Base-by-base conservation (phyloP, 1,140 invertebrate genomes). In the Aleiodes sp. region DNA sequence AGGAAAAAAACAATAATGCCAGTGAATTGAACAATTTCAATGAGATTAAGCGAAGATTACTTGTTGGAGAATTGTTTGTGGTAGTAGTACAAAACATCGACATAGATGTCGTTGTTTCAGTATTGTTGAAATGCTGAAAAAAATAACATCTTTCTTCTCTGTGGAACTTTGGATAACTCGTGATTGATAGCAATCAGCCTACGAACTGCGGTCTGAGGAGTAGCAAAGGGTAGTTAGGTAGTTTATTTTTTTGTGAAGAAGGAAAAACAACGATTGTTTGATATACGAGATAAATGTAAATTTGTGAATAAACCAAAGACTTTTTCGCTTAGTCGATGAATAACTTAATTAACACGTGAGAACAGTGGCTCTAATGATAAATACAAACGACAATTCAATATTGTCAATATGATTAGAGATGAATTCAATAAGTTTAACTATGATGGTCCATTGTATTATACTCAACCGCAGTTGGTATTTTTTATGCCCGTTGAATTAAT, bases 171-270 rank as follows among this genome's bases (percentile, higher is more conserved):
- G 21, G 21, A n/a, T 52, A 52, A 52, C 26, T 24, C 46, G 46
- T 52, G 46, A 52, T 24, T 52, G 46, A 52, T 52, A 52, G 7
- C 10, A 52, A 52, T 52, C 26, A 52, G 3, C 21, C 16, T 12
- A n/a, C 21, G 19, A 7, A 52, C n/a, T 16, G 39, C 19, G 4
- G 21, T 24, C 10, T 0, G 41, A 24, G 19, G 46, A 21, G 46
- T 52, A 52, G 46, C 19, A n/a, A 16, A 43, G 39, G 10, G 39
- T 43, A 43, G 39, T 43, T 43, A 43, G 39, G n/a, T 43, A 52
- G 21, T 52, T n/a, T n/a, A n/a, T n/a, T n/a, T n/a, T n/a, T n/a
- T n/a, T n/a, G n/a, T n/a, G n/a, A n/a, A n/a, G n/a, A 24, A 52
- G 16, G 10, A 52, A 52, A 52, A 52, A 41, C 6, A 41, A 41